Evolutionary conservation across 2,888 invertebrate genomes (phyloP), one percentile per base, ranked within the genome.

Genomic region (Drosophila prostipennis): DNA sequence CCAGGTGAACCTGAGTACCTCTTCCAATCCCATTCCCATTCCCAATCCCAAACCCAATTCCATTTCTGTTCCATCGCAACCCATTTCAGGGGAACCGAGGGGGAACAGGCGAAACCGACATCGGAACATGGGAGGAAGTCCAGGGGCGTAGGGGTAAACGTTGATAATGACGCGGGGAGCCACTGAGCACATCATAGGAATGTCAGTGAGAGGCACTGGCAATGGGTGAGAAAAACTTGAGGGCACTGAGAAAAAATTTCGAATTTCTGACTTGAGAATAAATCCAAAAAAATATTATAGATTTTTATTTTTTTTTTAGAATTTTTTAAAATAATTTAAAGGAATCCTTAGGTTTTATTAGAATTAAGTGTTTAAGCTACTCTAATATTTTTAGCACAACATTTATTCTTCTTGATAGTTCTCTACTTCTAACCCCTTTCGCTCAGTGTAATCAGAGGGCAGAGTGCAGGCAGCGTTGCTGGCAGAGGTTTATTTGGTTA

Each of bases 401-500:
- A 26, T 26, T 26, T 26, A 29, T 29, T 29, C 7, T 29, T 7
- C 1, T 29, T 7, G 2, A 29, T 29, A 7, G 4, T 3, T 36
- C n/a, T 10, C 2, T 1, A 4, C 2, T 0, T 16, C 1, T 3
- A 5, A 13, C 6, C 11, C 11, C 0, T 8, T 16, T 29, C 11
- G 48, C 6, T 11, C 16, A 48, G 34, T 48, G 48, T 13, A 48
- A 16, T 16, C 48, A 48, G 32, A 48, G 48, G 48, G 48, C 48
- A 48, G 34, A 48, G 48, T 16, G 46, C 46, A 46, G 6, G 32
- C 46, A 16, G 14, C 14, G 46, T 16, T 46, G 46, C 14, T 32
- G 51, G 51, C 69, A 45, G 58, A 68, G 76, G 76, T 83, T 83
- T 87, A 83, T 83, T 83, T 83, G 86, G 87, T 76, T 87, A 83